Evolutionary conservation across 2,797 vertebrate species (phyloP), one percentile per base, ranked within the genome.

Genomic region (Thaleichthys pacificus): DNA sequence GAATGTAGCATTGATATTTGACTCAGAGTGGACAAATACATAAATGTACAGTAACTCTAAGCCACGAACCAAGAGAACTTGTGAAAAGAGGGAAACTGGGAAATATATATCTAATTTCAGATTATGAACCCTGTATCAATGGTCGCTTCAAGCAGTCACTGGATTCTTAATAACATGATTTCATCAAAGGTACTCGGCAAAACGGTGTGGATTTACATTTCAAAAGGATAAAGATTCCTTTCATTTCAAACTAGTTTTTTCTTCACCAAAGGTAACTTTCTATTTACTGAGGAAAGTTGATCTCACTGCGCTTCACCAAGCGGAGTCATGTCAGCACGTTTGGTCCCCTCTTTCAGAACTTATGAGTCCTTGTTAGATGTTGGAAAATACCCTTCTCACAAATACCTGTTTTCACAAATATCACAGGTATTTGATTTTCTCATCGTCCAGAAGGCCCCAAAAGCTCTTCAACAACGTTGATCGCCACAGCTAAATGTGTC

Each of bases 161-260:
- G 87, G 86, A 91, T 94, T 94, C 93, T 93, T 95, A 96, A 96
- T 95, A 93, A 94, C 93, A 92, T 90, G 93, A 93, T 93, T 91
- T 92, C 92, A 95, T 96, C 92, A 95, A 95, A 95, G 94, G 88
- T 90, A 90, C 93, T 94, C 91, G 93, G 94, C 87, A 94, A 94
- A 95, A 95, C 91, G 89, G 87, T 86, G 89, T 77, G 83, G 93
- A 96, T 95, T 93, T 94, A 91, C 93, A 95, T 94, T 94, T 95
- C 93, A 97, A 96, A 96, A 94, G 94, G 89, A 93, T 94, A 92
- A 87, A 93, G 94, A 93, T 93, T 94, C 91, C 77, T 75, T 93
- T 94, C 90, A 90, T 93, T 95, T 93, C 82, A 89, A 93, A 92
- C 73, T 86, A 84, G 77, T 79, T 86, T 86, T 75, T 57, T 42